Percentiles rank a stretch among this genome's conserved stretches.
phyloP scores from a whole-genome alignment of 1,140 invertebrate species.

The Ptiloglossa arizonensis region DNA sequence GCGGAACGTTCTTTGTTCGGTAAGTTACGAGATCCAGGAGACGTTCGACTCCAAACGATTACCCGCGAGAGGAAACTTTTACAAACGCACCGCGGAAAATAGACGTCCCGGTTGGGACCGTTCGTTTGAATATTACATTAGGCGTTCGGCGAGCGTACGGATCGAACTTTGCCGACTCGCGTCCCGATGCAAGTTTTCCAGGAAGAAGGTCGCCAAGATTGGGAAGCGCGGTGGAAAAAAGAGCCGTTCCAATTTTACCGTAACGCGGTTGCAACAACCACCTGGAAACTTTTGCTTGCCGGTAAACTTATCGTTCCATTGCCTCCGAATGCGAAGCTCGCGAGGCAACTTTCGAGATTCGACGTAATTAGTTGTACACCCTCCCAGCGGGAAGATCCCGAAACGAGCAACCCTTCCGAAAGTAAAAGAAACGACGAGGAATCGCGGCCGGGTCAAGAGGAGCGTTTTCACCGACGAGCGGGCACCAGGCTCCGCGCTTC shows the following conservation, averaged over 20 bases:
- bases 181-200: neutral
- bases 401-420: neutral
- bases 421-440: neutral
- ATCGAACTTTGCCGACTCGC: neutral
- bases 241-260: neutral
- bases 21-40: neutral
- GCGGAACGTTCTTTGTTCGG: neutral
- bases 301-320: neutral
- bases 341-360: neutral
- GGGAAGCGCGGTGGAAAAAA: neutral
- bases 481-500: neutral
- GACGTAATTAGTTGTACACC: neutral
- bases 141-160: neutral
- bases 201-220: neutral
- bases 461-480: neutral
- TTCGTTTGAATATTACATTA: neutral
- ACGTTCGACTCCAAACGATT: neutral
- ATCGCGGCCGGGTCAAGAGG: neutral
- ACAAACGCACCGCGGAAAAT: neutral
- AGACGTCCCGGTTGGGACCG: neutral
- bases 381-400: rapidly evolving
- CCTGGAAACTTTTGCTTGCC: neutral
- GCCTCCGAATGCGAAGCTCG: neutral
- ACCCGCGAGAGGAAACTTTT: neutral
- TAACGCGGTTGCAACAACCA: neutral